Percentiles rank a stretch among this genome's conserved stretches.
Evolutionary conservation across 2,797 vertebrate species (phyloP).

Genomic region (Gouania willdenowi): DNA sequence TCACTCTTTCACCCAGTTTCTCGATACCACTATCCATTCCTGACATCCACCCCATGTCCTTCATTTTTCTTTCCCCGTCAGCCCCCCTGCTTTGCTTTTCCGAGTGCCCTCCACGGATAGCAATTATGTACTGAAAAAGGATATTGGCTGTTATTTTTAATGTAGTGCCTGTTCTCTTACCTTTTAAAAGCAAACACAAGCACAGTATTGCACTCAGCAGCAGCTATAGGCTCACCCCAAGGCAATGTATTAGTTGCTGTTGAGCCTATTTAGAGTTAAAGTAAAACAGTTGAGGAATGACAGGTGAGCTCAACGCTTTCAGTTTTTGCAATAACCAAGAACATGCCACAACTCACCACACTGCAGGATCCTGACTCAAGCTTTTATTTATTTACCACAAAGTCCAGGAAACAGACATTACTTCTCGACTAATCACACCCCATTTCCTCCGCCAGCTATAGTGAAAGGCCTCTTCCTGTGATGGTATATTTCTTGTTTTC

Average conservation of each 20-base stretch:
- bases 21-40: slow-evolving; percentile 18
- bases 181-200: slow-evolving; percentile 46
- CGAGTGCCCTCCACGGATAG: slow-evolving; percentile 18
- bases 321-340: slow-evolving; percentile 36
- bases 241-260: slow-evolving; percentile 54
- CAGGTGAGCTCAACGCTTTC: slow-evolving; percentile 47
- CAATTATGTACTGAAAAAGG: slow-evolving; percentile 36
- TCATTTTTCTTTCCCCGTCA: slow-evolving; percentile 10
- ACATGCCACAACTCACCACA: slow-evolving; percentile 17
- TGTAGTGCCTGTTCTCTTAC: slow-evolving; percentile 13
- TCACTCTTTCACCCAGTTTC: slow-evolving; percentile 6
- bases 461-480: slow-evolving; percentile 33
- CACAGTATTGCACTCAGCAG: slow-evolving; percentile 44
- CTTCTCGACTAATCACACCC: slow-evolving; percentile 6
- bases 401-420: neutral
- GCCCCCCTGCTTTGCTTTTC: neutral
- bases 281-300: slow-evolving; percentile 49
- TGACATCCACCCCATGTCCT: slow-evolving; percentile 19
- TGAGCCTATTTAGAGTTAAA: slow-evolving; percentile 59
- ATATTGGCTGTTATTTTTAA: slow-evolving; percentile 45
- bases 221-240: slow-evolving; percentile 35
- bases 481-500: slow-evolving; percentile 12
- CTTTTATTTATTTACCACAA: slow-evolving; percentile 6
- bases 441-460: slow-evolving; percentile 11
- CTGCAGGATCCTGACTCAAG: neutral